phyloP scores from a whole-genome alignment of 1,140 invertebrate species.

The Sycophila sp. region DNA sequence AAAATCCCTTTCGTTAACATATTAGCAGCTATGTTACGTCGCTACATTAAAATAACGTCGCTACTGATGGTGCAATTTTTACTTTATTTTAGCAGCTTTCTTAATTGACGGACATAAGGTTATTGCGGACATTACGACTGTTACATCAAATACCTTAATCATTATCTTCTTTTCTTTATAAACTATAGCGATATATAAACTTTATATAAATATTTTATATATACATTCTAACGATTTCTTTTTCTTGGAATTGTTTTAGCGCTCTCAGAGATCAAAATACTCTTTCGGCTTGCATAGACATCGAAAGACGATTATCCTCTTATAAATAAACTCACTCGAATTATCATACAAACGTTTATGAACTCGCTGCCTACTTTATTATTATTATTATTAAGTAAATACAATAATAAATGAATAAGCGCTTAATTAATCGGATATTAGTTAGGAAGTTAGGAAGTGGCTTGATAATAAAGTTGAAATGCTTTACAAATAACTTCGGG shows the following conservation, averaged over 20 bases:
- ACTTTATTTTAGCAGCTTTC: too few relatives aligned
- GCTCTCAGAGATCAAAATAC: constrained; percentile 29
- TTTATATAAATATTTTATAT: constrained; percentile 1
- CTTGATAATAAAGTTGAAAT: constrained; percentile 29
- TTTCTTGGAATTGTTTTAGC: constrained; percentile 30
- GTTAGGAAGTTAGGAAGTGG: constrained; percentile 33
- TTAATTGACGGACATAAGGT: too few relatives aligned
- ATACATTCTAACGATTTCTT: constrained; percentile 21
- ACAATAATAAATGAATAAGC: constrained; percentile 31
- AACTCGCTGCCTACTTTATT: constrained; percentile 29
- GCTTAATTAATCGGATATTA: constrained; percentile 27
- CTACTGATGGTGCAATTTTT: too few relatives aligned
- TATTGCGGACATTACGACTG: too few relatives aligned
- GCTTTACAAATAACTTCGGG: constrained; percentile 37
- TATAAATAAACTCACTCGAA: constrained; percentile 41
- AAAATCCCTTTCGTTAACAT: too few relatives aligned
- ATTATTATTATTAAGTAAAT: constrained; percentile 36
- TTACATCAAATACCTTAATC: too few relatives aligned
- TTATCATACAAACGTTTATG: constrained; percentile 51
- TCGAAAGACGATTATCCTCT: constrained; percentile 19
- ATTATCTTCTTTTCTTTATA: too few relatives aligned
- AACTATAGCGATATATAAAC: too few relatives aligned
- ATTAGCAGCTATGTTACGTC: too few relatives aligned
- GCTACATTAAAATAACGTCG: too few relatives aligned
- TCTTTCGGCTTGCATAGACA: constrained; percentile 16